Conservation (phyloP, 1,140 invertebrate species). For the Tetragonula clypearis region DNA sequence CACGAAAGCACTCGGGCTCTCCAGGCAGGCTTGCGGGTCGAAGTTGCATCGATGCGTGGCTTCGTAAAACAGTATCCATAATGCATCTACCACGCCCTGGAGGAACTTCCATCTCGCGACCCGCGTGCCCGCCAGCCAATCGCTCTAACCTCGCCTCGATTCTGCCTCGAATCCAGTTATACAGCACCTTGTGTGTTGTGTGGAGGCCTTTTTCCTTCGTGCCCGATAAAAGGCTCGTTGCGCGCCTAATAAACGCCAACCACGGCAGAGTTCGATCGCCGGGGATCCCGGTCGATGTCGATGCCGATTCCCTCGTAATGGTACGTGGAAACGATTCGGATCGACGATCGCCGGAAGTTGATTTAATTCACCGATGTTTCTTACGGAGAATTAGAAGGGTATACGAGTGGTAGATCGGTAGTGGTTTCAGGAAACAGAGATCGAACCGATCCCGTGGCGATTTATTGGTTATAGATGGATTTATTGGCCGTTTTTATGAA, state of each 20-base stretch:
- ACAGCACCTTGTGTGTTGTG: background rate
- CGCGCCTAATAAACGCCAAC: conserved; percentile 22
- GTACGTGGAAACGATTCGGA: conserved; percentile 26
- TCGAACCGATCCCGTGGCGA: background rate
- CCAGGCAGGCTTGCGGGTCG: background rate
- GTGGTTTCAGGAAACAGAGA: background rate
- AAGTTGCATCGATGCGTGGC: conserved; percentile 30
- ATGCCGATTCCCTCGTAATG: conserved; percentile 6
- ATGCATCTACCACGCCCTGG: conserved; percentile 64
- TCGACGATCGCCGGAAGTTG: conserved; percentile 17
- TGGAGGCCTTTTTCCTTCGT: background rate
- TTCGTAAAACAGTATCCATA: conserved; percentile 54
- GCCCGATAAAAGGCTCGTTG: conserved; percentile 27
- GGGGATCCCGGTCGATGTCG: conserved; percentile 13
- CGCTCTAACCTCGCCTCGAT: background rate
- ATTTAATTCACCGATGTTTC: background rate
- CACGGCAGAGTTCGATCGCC: background rate
- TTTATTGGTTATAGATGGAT: background rate
- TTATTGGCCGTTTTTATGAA: background rate
- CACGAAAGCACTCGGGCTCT: background rate
- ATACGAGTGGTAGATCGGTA: background rate
- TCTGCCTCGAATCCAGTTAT: conserved; percentile 23
- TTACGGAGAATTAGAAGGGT: background rate
- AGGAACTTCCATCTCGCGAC: conserved; percentile 40
- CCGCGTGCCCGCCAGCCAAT: conserved; percentile 4